Evolutionary conservation across 2,113 vertebrate species (phyloP), one percentile per base, ranked within the genome.

Genomic region (Cyprinodon brontotheroides): DNA sequence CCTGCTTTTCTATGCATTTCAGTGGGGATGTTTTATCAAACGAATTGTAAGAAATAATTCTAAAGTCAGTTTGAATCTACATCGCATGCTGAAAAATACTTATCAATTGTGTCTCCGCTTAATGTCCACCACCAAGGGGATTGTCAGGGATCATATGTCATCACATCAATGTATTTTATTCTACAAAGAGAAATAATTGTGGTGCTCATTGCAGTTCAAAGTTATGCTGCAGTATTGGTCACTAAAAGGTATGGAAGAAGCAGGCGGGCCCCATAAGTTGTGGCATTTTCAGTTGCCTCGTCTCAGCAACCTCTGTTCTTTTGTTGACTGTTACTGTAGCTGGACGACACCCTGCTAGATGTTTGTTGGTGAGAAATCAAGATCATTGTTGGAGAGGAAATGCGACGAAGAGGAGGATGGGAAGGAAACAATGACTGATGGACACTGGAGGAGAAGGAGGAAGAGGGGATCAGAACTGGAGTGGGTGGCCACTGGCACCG

Each of bases 361-460:
- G 86, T 90, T 91, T 93, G 90, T 88, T 79, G 87, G 87, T 91
- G 77, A 83, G 77, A 90, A 91, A 92, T 89, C 91, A 88, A 86
- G 89, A 91, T 92, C 74, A 87, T 74, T 87, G 75, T 75, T 2
- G 6, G 61, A 50, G 70, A 61, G 12, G 43, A 22, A 40, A 65
- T 60, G 43, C 29, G 64, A 53, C 50, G 40, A 75, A 64, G 76
- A 83, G 82, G 86, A 87, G 69, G 75, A 84, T 48, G 78, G 22
- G 40, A 77, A 70, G 74, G 86, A 83, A 85, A 91, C 89, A 91
- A 91, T 91, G 88, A 89, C 81, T 81, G 88, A 92, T 88, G 91
- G 91, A 91, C 87, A 85, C 65, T 80, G 84, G 81, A 77, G 80
- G 76, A 85, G 89, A 85, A 77, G 70, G 79, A 82, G 72, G 80